These are phyloP conservation scores for Cyclina sinensis DNA, from an alignment of 1,140 invertebrate species.

Conservation along the genomic window DNA sequence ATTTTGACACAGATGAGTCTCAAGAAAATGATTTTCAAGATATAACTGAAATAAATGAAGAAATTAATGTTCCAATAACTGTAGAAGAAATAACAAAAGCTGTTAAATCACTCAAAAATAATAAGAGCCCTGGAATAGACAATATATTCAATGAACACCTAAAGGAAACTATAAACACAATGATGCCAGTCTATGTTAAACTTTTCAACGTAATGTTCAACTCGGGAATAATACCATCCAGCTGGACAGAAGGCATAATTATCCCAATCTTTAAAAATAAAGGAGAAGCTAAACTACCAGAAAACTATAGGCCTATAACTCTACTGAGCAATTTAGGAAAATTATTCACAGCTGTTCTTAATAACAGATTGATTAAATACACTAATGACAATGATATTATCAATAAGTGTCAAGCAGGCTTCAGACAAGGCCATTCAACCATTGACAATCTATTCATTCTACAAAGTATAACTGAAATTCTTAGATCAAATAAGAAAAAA, in stretches of 20 bases:
- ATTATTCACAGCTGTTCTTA: not conserved
- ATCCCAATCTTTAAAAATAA: not conserved
- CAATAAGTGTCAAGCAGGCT: not conserved
- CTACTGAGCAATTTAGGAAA: not conserved
- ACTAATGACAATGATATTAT: not conserved
- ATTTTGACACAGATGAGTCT: not conserved
- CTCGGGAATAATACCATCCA: not conserved
- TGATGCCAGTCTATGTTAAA: not conserved
- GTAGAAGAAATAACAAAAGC: not conserved
- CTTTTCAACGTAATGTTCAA: not conserved
- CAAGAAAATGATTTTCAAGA: not conserved
- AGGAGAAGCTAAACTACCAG: not conserved
- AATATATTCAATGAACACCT: not conserved
- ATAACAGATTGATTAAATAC: not conserved
- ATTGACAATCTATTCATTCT: not conserved
- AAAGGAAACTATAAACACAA: not conserved
- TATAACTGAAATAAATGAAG: not conserved
- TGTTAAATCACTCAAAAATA: slow-evolving; percentile 6
- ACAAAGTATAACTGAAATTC: not conserved
- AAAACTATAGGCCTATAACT: not conserved
- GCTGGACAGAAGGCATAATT: not conserved
- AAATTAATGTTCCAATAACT: not conserved
- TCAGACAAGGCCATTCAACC: not conserved
- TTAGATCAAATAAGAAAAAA: not conserved
- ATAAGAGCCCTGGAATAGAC: slow-evolving; percentile 4